Evolutionary conservation across 2,888 invertebrate species (phyloP), one percentile per base, ranked within the genome.

Genomic region (Lasioglossum zephyrum): DNA sequence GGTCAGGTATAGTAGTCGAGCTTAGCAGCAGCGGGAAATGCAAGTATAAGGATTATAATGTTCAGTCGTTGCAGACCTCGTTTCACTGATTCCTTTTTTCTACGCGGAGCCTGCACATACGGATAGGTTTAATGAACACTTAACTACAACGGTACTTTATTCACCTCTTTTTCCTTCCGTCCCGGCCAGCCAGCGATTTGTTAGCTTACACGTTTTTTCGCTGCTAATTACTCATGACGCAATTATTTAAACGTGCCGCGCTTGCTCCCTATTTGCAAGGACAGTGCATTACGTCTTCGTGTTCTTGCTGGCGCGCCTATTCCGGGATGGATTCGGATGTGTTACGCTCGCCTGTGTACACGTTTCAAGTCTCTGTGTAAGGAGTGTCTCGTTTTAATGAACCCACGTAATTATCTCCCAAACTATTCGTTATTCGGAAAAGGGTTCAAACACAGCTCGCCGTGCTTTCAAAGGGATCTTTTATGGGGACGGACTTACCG

Each of bases 121-220:
- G 22, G 9, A 77, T 72, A 73, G 57, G 49, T 85, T 82, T 82
- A 87, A 85, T 87, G 87, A 85, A 87, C 87, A 87, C 82, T 85
- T 82, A 79, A 87, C 85, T 85, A 70, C 74, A 69, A 74, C 76
- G 66, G 49, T 44, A 70, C 76, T 77, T 69, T 78, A 73, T 81
- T 39, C 69, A 53, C 53, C 26, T 39, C 36, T 69, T 73, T 60
- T 70, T 44, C 39, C 74, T 44, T 47, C 63, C 41, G 31, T 63
- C 49, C 57, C 16, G 44, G 47, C 79, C 41, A 66, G 44, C 47
- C 49, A 53, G 49, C 63, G 41, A 73, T 79, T 47, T 76, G 72
- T 73, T 57, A 41, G 47, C 41, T 57, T 26, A 13, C 49, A n/a
- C 41, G 44, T n/a, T 63, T 39, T 69, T 49, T 47, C 57, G 5